Conservation (phyloP, 1,140 invertebrate genomes). For the Drosophila ercepeae region DNA sequence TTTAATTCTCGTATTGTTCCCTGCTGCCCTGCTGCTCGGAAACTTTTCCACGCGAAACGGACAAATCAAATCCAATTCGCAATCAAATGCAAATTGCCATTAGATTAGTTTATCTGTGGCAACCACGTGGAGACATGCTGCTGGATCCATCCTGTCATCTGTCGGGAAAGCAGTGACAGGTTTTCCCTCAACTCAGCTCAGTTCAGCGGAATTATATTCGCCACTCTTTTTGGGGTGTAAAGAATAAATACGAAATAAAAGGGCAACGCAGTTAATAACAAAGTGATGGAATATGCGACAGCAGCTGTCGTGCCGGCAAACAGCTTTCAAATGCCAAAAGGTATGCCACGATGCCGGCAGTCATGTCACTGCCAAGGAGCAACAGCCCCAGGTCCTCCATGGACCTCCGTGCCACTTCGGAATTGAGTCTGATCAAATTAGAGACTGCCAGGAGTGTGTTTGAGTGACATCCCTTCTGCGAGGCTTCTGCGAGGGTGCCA, state of each 20-base stretch:
- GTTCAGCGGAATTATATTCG: constrained; percentile 58
- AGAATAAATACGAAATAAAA: constrained; percentile 39
- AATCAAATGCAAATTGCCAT: constrained; percentile 81
- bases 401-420: constrained; percentile 19
- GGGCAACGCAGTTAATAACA: constrained; percentile 69
- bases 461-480: constrained; percentile 28
- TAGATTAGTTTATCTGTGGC: constrained; percentile 79
- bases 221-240: constrained; percentile 6
- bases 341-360: constrained; percentile 50
- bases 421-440: constrained; percentile 78
- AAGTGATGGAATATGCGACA: constrained; percentile 76
- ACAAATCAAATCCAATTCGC: constrained; percentile 75
- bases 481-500: not conserved
- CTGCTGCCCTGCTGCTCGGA: not conserved
- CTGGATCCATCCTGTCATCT: constrained; percentile 53
- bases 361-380: constrained; percentile 54
- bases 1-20: constrained; percentile 25
- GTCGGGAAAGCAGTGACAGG: constrained; percentile 59
- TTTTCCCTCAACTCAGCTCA: constrained; percentile 41
- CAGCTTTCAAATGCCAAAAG: constrained; percentile 77
- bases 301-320: constrained; percentile 72
- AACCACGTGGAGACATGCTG: constrained; percentile 23
- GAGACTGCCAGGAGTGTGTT: constrained; percentile 37
- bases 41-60: constrained; percentile 55
- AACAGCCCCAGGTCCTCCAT: constrained; percentile 16